These are phyloP conservation scores for Hucho hucho DNA, from an alignment of 2,113 vertebrate genomes.

Conservation along the genomic window DNA sequence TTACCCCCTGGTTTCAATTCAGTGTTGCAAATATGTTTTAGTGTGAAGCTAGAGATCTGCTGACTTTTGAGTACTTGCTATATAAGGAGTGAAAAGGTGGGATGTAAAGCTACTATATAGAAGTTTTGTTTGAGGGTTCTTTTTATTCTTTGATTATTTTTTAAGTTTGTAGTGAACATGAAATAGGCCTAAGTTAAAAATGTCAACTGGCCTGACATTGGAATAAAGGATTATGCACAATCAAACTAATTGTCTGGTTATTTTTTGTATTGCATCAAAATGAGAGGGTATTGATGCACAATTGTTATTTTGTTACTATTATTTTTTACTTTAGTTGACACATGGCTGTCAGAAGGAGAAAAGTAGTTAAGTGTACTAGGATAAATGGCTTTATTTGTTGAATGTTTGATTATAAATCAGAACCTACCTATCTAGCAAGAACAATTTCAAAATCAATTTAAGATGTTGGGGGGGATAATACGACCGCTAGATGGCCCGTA, in stretches of 20 bases:
- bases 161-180: conserved; percentile 38
- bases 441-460: too few relatives aligned
- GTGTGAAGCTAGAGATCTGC: conserved; percentile 39
- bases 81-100: conserved; percentile 17
- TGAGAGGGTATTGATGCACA: too few relatives aligned
- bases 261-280: background rate
- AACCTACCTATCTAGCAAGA: too few relatives aligned
- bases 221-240: conserved; percentile 70
- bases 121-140: conserved; percentile 45
- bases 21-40: conserved; percentile 33
- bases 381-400: too few relatives aligned
- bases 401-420: too few relatives aligned
- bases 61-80: conserved; percentile 35
- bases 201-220: conserved; percentile 50
- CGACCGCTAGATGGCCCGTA: too few relatives aligned
- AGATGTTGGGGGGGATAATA: too few relatives aligned
- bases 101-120: conserved; percentile 22
- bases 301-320: too few relatives aligned
- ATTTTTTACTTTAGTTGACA: too few relatives aligned
- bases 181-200: background rate
- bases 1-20: conserved; percentile 28
- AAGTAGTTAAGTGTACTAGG: too few relatives aligned
- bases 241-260: conserved; percentile 22
- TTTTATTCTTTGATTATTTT: conserved; percentile 42
- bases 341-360: too few relatives aligned